Base-by-base conservation (phyloP, 2,113 vertebrate genomes). In the Falco punctatus region DNA sequence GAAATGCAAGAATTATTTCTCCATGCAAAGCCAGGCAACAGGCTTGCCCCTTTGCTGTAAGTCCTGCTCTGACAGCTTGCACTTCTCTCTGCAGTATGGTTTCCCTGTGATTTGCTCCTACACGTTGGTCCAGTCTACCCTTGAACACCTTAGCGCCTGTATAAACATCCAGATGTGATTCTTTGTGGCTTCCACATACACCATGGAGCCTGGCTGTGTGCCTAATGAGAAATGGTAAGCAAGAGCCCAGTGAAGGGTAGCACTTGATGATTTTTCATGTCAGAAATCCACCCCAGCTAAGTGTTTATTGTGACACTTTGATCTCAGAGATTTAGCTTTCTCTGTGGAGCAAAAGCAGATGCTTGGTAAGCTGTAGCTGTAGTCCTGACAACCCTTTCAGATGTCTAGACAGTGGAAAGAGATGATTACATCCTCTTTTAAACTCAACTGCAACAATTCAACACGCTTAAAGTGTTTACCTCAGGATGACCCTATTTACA, bases 321-420 rank as follows among this genome's bases (percentile, higher is more conserved):
- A 96, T 92, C 81, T 96, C 85, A 86, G 72, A 94, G 87, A 88
- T 95, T 96, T 93, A 96, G 81, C n/a, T 93, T 55, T 92, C 59
- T 90, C 93, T 46, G 69, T 74, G 81, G 88, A 96, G 85, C 67
- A 94, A 96, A 94, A 94, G 67, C 90, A 95, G 95, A 97, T 95
- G 86, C 88, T 92, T 95, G 82, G 69, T 92, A 95, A 86, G 57
- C 88, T 96, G 75, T 57, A 94, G 90, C 92, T 95, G 95, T 97
- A 97, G 96, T 82, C 96, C 80, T 97, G 95, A 96, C 96, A 97
- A 97, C 95, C 88, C 80, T 95, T 96, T 96, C 86, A 83, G 83
- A 66, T 44, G 90, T 90, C 94, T 94, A 92, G 96, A 92, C 85
- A 81, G 75, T 88, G 82, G 59, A 74, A 77, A 94, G 82, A 78